phyloP scores from a whole-genome alignment of 2,797 vertebrate genomes.

The Chanos chanos region DNA sequence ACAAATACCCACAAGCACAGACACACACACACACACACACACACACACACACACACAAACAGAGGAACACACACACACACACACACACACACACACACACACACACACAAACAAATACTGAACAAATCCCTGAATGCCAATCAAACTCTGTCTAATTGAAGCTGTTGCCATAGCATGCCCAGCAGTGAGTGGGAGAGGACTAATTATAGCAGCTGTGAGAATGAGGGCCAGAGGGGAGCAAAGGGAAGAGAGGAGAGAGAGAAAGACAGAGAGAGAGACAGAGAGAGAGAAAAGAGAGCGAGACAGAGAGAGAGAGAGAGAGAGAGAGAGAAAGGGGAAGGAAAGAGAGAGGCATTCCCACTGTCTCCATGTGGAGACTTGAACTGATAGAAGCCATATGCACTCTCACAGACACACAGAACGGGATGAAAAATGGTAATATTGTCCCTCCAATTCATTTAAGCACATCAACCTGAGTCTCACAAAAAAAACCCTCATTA shows the following conservation, averaged over 20 bases:
- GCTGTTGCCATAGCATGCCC: constrained; percentile 53
- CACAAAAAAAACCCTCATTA: too few species aligned
- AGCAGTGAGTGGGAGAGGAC: constrained; percentile 42
- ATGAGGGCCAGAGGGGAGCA: constrained; percentile 30
- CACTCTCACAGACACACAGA: too few species aligned
- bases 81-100: background rate
- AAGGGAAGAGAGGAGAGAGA: background rate
- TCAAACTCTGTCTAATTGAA: constrained; percentile 48
- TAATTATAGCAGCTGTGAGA: constrained; percentile 57
- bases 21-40: background rate
- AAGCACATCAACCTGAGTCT: too few species aligned
- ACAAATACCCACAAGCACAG: too few species aligned
- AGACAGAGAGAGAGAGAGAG: constrained; percentile 3
- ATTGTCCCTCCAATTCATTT: too few species aligned
- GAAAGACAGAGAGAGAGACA: constrained; percentile 5
- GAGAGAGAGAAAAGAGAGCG: background rate
- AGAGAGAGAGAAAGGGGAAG: constrained; percentile 6
- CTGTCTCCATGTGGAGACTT: background rate
- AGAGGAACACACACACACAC: background rate
- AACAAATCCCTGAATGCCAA: constrained; percentile 4
- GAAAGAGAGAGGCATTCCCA: constrained; percentile 9
- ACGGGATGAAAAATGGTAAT: too few species aligned
- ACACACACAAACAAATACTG: constrained; percentile 9
- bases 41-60: background rate
- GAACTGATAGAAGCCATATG: too few species aligned